These are phyloP conservation scores for Agapostemon virescens DNA, from an alignment of 2,888 invertebrate species.

Conservation along the genomic window DNA sequence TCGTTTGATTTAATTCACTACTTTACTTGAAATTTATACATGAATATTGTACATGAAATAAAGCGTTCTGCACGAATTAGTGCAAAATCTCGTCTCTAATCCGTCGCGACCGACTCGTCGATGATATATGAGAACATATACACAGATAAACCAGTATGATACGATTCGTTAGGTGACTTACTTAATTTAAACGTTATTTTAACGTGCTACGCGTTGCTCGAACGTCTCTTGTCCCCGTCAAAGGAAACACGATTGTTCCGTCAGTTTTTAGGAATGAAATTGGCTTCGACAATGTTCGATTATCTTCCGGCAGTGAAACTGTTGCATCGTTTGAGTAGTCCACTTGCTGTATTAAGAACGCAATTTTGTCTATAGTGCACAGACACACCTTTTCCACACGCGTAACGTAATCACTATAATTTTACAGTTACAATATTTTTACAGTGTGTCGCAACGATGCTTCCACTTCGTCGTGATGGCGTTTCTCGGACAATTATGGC, in stretches of 20 bases:
- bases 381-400: neutral
- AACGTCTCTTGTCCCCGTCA: neutral
- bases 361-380: conserved; percentile 12
- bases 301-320: neutral
- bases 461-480: conserved; percentile 14
- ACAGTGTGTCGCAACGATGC: conserved; percentile 17
- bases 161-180: conserved; percentile 43
- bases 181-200: conserved; percentile 35
- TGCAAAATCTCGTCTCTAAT: neutral
- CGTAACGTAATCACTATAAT: neutral
- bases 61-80: neutral
- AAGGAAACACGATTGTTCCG: neutral
- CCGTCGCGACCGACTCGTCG: conserved; percentile 28
- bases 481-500: neutral
- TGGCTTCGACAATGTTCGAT: neutral
- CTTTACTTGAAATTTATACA: conserved; percentile 3
- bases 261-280: neutral
- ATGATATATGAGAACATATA: conserved; percentile 55
- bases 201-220: conserved; percentile 15
- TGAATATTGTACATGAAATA: neutral
- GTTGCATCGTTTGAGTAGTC: neutral
- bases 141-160: conserved; percentile 57
- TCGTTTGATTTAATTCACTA: neutral
- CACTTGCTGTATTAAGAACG: neutral
- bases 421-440: conserved; percentile 28